Evolutionary conservation across 2,888 invertebrate species (phyloP).

Genomic region (Drepana falcataria): DNA sequence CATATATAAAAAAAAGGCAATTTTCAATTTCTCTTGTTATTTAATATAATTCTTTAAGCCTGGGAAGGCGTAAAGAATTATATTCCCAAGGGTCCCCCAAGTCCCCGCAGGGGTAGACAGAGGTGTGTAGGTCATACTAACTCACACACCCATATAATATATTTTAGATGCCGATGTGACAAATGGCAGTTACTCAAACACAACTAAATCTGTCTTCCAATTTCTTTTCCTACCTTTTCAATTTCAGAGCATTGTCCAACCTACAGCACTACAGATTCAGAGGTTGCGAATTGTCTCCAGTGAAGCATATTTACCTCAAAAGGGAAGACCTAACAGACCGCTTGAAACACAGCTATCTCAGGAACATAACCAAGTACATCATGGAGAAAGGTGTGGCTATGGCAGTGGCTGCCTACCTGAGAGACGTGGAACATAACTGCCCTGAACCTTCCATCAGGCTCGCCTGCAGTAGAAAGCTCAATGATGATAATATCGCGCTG

Average conservation of each 20-base stretch:
- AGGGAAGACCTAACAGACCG: conserved; percentile 61
- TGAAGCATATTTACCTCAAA: conserved; percentile 85
- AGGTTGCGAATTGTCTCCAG: conserved; percentile 83
- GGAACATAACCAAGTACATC: conserved; percentile 82
- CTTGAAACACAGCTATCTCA: conserved; percentile 76
- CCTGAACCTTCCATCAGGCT: conserved; percentile 86
- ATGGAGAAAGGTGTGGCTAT: conserved; percentile 83
- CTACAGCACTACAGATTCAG: conserved; percentile 70
- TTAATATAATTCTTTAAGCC: no score
- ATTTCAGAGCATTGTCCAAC: conserved; percentile 56
- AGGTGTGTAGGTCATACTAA: no score
- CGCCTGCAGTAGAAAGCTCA: conserved; percentile 82
- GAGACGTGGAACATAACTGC: conserved; percentile 80
- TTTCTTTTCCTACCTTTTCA: neutral
- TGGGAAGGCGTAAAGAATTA: no score
- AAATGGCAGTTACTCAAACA: no score
- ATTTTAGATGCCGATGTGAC: no score
- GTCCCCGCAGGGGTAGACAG: no score
- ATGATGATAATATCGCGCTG: conserved; percentile 78
- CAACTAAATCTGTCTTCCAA: conserved; percentile 1
- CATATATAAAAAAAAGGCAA: no score
- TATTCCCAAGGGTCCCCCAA: no score
- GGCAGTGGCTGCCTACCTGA: conserved; percentile 83
- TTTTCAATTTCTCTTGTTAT: no score
- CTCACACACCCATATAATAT: no score